Percentiles rank a stretch among this genome's conserved stretches.
Evolutionary conservation across 2,888 invertebrate species (phyloP).

Genomic region (Gonocerus acuteangulatus): DNA sequence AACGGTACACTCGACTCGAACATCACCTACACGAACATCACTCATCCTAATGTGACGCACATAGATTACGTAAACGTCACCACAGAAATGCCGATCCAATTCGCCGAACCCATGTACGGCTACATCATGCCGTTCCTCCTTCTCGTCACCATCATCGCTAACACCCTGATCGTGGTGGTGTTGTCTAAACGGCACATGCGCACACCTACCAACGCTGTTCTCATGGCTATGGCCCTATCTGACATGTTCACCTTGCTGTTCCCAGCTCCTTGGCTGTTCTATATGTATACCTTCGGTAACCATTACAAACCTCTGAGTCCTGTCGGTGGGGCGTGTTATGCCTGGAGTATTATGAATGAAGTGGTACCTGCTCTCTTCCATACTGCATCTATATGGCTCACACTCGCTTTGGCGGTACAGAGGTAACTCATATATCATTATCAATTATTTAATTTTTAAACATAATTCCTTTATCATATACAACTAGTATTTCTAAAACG

Average conservation of each 20-base stretch:
- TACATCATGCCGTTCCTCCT: constrained; percentile 77
- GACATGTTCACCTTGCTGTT: constrained; percentile 89
- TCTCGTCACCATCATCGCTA: constrained; percentile 79
- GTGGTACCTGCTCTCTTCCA: constrained; percentile 84
- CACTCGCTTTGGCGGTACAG: constrained; percentile 82
- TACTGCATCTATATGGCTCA: constrained; percentile 90
- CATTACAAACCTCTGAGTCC: constrained; percentile 74
- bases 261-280: constrained; percentile 84
- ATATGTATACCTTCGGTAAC: constrained; percentile 84
- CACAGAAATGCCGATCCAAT: constrained; percentile 56
- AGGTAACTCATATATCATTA: constrained; percentile 46
- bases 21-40: background rate
- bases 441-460: background rate
- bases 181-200: constrained; percentile 84
- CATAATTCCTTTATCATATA: too few species aligned
- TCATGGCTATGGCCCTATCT: constrained; percentile 92
- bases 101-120: constrained; percentile 57
- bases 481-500: too few species aligned
- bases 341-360: constrained; percentile 72
- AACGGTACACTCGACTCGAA: background rate
- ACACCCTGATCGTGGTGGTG: constrained; percentile 83
- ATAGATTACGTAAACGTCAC: constrained; percentile 53
- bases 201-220: constrained; percentile 83
- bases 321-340: constrained; percentile 64
- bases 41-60: background rate